Percentiles rank a stretch among this genome's conserved stretches.
phyloP scores from a whole-genome alignment of 2,113 vertebrate genomes.

The Astatotilapia flaviijosephi region DNA sequence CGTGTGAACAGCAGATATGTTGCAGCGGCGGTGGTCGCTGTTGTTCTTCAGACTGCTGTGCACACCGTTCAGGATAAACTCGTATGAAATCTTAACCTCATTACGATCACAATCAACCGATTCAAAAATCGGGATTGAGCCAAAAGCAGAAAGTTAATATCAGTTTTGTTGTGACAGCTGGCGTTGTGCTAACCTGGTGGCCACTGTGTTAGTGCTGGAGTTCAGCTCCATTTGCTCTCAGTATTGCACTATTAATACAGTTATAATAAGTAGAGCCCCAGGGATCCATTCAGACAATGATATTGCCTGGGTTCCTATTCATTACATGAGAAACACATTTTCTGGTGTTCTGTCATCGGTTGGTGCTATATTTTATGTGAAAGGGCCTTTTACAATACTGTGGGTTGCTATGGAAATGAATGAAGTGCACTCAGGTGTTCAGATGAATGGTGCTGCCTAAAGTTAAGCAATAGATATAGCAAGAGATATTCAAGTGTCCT shows the following conservation, averaged over 20 bases:
- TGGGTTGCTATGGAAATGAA: conserved; percentile 18
- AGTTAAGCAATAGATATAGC: neutral
- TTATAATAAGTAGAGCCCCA: neutral
- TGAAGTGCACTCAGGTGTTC: neutral
- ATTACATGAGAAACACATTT: conserved; percentile 22
- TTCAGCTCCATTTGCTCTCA: conserved; percentile 17
- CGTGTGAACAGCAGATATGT: neutral
- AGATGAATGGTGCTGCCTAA: neutral
- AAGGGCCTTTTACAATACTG: neutral
- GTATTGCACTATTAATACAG: conserved; percentile 20
- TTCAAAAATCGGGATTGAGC: neutral
- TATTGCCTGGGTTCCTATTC: conserved; percentile 15
- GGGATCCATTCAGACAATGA: neutral
- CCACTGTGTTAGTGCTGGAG: neutral
- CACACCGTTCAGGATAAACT: neutral
- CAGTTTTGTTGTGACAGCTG: neutral
- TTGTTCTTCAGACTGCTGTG: neutral
- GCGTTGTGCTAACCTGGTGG: neutral
- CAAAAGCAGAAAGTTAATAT: neutral
- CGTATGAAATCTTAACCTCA: neutral
- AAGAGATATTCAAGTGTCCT: neutral
- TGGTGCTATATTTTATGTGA: conserved; percentile 2
- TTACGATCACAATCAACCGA: neutral
- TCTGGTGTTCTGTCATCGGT: neutral
- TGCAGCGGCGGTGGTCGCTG: neutral